Percentiles rank a stretch among this genome's conserved stretches.
Conservation (phyloP, 2,888 invertebrate species). For the Xanthostigma xanthostigma region DNA sequence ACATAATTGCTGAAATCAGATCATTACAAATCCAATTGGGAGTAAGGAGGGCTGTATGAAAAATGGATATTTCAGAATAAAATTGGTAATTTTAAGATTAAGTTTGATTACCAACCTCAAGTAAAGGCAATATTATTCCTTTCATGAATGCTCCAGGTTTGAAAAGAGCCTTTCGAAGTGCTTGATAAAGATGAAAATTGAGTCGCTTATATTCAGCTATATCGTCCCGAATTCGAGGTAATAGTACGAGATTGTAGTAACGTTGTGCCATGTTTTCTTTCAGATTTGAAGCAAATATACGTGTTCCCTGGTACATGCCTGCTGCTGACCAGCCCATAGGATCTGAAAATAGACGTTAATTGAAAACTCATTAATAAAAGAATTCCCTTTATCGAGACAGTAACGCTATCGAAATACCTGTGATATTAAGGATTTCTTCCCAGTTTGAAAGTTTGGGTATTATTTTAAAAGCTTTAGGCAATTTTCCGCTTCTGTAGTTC, state of each 20-base stretch:
- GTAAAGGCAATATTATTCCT: constrained; percentile 50
- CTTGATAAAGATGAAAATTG: constrained; percentile 93
- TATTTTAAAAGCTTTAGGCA: constrained; percentile 97
- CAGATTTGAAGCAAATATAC: constrained; percentile 93
- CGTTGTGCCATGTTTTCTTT: constrained; percentile 94
- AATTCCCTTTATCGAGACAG: neutral
- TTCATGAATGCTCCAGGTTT: constrained; percentile 99
- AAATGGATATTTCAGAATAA: neutral
- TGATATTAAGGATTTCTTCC: constrained; percentile 80
- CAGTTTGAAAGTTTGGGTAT: constrained; percentile 84
- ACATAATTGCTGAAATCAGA: neutral
- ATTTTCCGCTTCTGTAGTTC: constrained; percentile 86
- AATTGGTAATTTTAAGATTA: neutral
- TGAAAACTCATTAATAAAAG: neutral
- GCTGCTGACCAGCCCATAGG: constrained; percentile 97
- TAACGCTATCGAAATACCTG: constrained; percentile 26
- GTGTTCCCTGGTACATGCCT: constrained; percentile 88
- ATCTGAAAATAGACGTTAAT: constrained; percentile 32
- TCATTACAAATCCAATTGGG: neutral
- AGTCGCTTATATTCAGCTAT: constrained; percentile 87
- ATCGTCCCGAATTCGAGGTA: constrained; percentile 89
- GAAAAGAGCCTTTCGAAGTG: constrained; percentile 80
- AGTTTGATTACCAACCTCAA: constrained; percentile 31
- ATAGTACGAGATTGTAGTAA: constrained; percentile 82
- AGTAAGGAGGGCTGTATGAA: no score